phyloP scores from a whole-genome alignment of 2,797 vertebrate genomes.

The Sebastes hubbsi region DNA sequence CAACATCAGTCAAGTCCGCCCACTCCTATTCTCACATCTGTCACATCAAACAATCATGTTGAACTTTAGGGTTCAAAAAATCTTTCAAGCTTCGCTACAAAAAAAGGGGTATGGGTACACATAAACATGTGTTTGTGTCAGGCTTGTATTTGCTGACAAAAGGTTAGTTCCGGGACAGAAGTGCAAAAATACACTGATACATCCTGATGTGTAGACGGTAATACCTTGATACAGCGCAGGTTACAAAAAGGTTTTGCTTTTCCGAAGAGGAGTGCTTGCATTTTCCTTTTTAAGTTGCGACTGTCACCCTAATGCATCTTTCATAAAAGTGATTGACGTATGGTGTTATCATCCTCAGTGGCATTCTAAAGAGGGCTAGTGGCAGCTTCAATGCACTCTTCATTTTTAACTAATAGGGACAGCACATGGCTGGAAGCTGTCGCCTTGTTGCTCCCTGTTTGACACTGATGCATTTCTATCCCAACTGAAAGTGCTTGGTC shows the following conservation, averaged over 20 bases:
- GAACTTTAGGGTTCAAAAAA: conserved; percentile 65
- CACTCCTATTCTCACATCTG: conserved; percentile 76
- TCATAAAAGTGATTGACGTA: conserved; percentile 74
- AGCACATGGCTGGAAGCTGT: conserved; percentile 78
- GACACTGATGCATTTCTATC: conserved; percentile 75
- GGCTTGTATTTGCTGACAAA: conserved; percentile 40
- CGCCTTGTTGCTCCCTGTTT: conserved; percentile 67
- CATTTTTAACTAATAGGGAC: conserved; percentile 81
- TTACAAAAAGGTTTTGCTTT: conserved; percentile 36
- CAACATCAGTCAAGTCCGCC: conserved; percentile 74
- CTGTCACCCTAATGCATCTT: conserved; percentile 70
- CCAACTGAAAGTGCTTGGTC: conserved; percentile 48
- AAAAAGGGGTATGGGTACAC: conserved; percentile 38
- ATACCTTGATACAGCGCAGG: conserved; percentile 28
- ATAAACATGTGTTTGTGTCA: conserved; percentile 52
- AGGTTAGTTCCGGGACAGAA: conserved; percentile 39
- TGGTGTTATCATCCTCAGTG: conserved; percentile 74
- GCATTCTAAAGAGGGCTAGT: conserved; percentile 74
- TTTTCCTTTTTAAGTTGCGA: conserved; percentile 58
- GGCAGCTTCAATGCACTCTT: conserved; percentile 73
- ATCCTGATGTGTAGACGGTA: conserved; percentile 4
- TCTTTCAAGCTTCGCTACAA: conserved; percentile 49
- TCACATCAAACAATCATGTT: conserved; percentile 78
- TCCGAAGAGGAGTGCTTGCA: conserved; percentile 40
- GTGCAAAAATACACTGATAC: conserved; percentile 32